Evolutionary conservation across 2,113 vertebrate genomes (phyloP).

Genomic region (Callaeas wilsoni): DNA sequence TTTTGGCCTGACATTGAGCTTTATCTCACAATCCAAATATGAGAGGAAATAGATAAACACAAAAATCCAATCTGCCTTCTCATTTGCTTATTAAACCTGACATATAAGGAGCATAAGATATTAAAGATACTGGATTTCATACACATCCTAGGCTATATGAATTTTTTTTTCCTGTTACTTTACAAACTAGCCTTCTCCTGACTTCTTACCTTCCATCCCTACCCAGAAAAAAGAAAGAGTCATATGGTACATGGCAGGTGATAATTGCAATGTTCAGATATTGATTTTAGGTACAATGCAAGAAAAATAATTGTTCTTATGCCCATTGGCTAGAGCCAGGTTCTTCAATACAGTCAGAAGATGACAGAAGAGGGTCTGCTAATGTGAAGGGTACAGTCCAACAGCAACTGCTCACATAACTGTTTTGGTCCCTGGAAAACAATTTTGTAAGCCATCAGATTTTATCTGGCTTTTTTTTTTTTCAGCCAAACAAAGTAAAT

Average conservation of each 20-base stretch:
- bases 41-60: neutral
- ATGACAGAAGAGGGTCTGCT: neutral
- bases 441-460: neutral
- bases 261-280: neutral
- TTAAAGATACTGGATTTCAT: neutral
- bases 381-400: neutral
- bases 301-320: neutral
- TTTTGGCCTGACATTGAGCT: neutral
- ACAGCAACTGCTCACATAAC: neutral
- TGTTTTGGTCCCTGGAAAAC: neutral
- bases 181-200: neutral
- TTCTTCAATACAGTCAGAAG: neutral
- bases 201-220: neutral
- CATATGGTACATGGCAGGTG: neutral
- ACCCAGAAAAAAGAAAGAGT: neutral
- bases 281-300: neutral
- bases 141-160: neutral
- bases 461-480: neutral
- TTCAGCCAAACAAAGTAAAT: neutral
- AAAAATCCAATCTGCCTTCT: neutral
- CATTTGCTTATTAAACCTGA: neutral
- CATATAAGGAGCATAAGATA: neutral
- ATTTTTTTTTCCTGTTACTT: neutral
- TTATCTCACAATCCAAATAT: neutral
- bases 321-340: fast-evolving